Base-by-base conservation (phyloP, 2,113 vertebrate species). In the Gopherus evgoodei region DNA sequence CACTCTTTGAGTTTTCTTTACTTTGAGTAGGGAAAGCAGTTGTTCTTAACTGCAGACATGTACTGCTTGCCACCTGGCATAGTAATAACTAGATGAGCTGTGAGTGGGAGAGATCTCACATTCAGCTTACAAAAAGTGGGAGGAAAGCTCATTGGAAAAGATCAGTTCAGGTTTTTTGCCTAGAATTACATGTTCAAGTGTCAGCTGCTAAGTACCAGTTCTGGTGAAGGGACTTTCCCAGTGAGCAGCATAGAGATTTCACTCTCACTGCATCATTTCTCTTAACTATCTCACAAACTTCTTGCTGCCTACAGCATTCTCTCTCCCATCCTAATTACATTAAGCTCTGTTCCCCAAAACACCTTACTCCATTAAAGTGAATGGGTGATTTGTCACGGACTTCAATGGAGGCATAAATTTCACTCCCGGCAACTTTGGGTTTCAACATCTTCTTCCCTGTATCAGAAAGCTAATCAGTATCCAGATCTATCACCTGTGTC, bases 151-250 rank as follows among this genome's bases (percentile, higher is more conserved):
- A 88, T 35, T 90, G 81, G 65, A 88, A 90, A 95, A 92, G 42
- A 53, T 12, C 35, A 14, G 9, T 56, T 81, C 35, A 72, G 81
- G 83, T 49, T 11, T 52, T 59, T 75, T 90, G 65, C 19, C 65
- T 6, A 4, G 54, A 76, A 49, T 29, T 87, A 21, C 56, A 22
- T 4, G 2, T 82, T 89, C 1, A 11, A 84, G 9, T 86, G 52
- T 29, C 38, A 76, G 5, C 7, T 78, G 75, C 22, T 16, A 42
- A 11, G 3, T 65, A 19, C 56, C 86, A 56, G 87, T 78, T 27
- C 1, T 16, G 31, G 35, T 81, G 29, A 83, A 69, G 88, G 94
- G 93, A 85, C 79, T 96, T 97, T 88, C 49, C 89, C 78, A 91
- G 11, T 0, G 5, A 22, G 8, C 1, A n/a, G 9, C 35, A 89